Conservation (phyloP, 2,113 vertebrate genomes). For the Sebastes fasciatus region DNA sequence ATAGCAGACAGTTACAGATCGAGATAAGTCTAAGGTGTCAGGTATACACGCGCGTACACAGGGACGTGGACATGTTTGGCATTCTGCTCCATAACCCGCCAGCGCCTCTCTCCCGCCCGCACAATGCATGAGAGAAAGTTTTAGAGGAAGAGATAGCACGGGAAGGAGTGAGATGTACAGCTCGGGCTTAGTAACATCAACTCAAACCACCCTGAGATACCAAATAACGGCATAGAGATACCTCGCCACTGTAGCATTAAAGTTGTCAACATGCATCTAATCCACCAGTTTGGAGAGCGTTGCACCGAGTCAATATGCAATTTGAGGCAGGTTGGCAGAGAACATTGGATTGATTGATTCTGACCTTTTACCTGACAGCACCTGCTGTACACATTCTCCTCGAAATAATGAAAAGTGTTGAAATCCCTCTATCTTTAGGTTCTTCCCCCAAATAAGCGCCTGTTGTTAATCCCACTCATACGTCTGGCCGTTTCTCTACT, state of each 20-base stretch:
- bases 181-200: slow-evolving; percentile 44
- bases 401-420: slow-evolving; percentile 76
- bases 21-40: slow-evolving; percentile 58
- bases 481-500: slow-evolving; percentile 66
- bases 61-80: slow-evolving; percentile 34
- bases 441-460: slow-evolving; percentile 71
- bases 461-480: slow-evolving; percentile 77
- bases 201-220: slow-evolving; percentile 40
- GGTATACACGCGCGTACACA: slow-evolving; percentile 42
- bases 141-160: slow-evolving; percentile 7
- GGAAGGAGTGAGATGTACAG: slow-evolving; percentile 37
- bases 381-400: slow-evolving; percentile 71
- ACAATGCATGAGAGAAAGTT: slow-evolving; percentile 47
- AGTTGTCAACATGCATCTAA: slow-evolving; percentile 71
- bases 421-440: slow-evolving; percentile 76
- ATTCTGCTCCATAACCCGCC: slow-evolving; percentile 46
- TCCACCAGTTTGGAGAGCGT: slow-evolving; percentile 55
- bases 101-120: slow-evolving; percentile 8
- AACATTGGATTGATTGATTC: slow-evolving; percentile 78
- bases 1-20: slow-evolving; percentile 58
- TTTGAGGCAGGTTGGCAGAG: slow-evolving; percentile 72
- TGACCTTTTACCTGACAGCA: slow-evolving; percentile 79
- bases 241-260: slow-evolving; percentile 42
- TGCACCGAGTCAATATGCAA: slow-evolving; percentile 79
- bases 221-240: slow-evolving; percentile 30